Evolutionary conservation across 2,888 invertebrate genomes (phyloP).

Genomic region (Latrodectus elegans): DNA sequence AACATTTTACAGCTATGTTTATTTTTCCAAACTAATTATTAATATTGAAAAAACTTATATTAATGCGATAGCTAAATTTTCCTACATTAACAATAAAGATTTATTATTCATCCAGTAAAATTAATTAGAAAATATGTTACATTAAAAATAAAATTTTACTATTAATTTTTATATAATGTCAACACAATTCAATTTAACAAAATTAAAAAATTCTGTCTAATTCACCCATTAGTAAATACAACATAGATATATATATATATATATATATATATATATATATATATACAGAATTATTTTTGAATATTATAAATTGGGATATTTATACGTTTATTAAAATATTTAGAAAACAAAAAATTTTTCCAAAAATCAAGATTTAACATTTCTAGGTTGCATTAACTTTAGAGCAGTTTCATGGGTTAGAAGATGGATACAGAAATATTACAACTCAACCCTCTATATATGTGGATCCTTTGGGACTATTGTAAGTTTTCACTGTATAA

Average conservation of each 20-base stretch:
- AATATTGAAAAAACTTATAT: too few relatives aligned
- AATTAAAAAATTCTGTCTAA: not conserved
- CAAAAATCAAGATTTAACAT: not conserved
- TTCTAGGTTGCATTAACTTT: conserved; percentile 80
- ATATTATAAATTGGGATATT: not conserved
- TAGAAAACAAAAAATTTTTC: too few relatives aligned
- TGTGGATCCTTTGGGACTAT: conserved; percentile 66
- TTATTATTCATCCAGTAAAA: too few relatives aligned
- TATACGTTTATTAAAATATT: too few relatives aligned
- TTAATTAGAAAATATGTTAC: not conserved
- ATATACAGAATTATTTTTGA: not conserved
- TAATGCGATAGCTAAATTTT: not conserved
- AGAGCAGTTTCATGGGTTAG: conserved; percentile 85
- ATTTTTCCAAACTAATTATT: too few relatives aligned
- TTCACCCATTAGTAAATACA: not conserved
- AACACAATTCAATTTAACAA: not conserved
- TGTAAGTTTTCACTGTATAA: conserved; percentile 49
- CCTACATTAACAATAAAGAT: not conserved
- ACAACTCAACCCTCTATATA: conserved; percentile 55
- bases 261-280: not conserved
- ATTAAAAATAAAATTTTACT: not conserved
- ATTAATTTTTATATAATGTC: not conserved
- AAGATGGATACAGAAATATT: conserved; percentile 82
- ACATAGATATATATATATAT: not conserved
- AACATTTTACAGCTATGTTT: too few relatives aligned